phyloP scores from a whole-genome alignment of 2,888 invertebrate species.

The Chymomyza amoena region DNA sequence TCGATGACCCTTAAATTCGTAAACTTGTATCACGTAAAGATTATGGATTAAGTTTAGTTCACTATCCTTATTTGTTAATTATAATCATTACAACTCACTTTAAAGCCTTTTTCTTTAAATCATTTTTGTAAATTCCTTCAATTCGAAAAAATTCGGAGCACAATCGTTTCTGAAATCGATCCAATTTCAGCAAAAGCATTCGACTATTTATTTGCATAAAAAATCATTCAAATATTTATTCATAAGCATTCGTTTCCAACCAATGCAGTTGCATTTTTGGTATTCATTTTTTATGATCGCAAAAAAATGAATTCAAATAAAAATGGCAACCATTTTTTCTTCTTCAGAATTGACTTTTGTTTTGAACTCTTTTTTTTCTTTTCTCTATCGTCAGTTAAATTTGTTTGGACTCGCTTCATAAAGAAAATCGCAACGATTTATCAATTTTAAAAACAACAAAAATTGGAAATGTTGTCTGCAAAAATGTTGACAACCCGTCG shows the following conservation, averaged over 20 bases:
- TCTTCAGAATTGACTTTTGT: conserved; percentile 32
- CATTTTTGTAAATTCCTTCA: neutral
- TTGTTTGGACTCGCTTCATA: conserved; percentile 51
- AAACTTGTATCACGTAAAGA: no score
- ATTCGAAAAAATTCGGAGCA: neutral
- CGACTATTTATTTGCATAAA: conserved; percentile 43
- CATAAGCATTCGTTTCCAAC: conserved; percentile 61
- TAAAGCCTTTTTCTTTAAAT: no score
- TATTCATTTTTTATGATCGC: conserved; percentile 56
- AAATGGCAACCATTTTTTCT: conserved; percentile 2
- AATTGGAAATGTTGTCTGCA: conserved; percentile 16
- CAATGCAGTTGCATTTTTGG: conserved; percentile 24
- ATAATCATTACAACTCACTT: no score
- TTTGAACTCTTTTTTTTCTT: conserved; percentile 42
- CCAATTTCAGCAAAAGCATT: conserved; percentile 10
- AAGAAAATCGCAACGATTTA: conserved; percentile 59
- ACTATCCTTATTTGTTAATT: no score
- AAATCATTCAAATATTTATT: conserved; percentile 57
- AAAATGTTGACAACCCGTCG: conserved; percentile 25
- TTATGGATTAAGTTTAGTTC: no score
- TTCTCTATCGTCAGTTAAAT: neutral
- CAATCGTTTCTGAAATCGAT: neutral
- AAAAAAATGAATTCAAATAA: conserved; percentile 13
- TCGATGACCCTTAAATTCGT: no score
- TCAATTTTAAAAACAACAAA: conserved; percentile 41